These are phyloP conservation scores for Poeciliopsis gracilis DNA, from an alignment of 2,797 vertebrate genomes.

Conservation along the genomic window DNA sequence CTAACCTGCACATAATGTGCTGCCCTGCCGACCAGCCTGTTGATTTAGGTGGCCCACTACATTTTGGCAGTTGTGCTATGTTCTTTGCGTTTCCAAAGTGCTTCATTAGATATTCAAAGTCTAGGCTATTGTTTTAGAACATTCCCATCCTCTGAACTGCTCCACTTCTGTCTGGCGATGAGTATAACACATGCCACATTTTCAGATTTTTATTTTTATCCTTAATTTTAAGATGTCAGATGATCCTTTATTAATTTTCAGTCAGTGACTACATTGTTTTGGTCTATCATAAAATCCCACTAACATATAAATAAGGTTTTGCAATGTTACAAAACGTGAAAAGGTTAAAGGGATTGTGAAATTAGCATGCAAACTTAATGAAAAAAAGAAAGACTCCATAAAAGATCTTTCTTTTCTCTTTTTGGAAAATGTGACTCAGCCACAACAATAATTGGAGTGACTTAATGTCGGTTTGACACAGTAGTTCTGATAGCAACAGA, in stretches of 20 bases:
- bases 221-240: neutral
- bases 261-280: neutral
- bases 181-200: neutral
- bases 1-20: neutral
- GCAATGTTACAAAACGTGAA: neutral
- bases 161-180: neutral
- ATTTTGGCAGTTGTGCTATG: neutral
- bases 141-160: neutral
- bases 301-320: neutral
- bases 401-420: constrained; percentile 5
- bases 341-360: neutral
- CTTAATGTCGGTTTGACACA: constrained; percentile 37
- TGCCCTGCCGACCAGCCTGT: neutral
- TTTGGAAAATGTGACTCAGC: constrained; percentile 35
- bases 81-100: neutral
- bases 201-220: neutral
- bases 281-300: neutral
- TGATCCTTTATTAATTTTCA: neutral
- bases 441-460: constrained; percentile 9
- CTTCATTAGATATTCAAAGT: neutral
- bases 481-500: neutral
- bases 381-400: constrained; percentile 14
- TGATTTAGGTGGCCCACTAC: neutral
- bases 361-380: constrained; percentile 23
- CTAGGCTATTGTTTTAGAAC: neutral